Evolutionary conservation across 2,797 vertebrate species (phyloP).

Genomic region (Varecia variegata): DNA sequence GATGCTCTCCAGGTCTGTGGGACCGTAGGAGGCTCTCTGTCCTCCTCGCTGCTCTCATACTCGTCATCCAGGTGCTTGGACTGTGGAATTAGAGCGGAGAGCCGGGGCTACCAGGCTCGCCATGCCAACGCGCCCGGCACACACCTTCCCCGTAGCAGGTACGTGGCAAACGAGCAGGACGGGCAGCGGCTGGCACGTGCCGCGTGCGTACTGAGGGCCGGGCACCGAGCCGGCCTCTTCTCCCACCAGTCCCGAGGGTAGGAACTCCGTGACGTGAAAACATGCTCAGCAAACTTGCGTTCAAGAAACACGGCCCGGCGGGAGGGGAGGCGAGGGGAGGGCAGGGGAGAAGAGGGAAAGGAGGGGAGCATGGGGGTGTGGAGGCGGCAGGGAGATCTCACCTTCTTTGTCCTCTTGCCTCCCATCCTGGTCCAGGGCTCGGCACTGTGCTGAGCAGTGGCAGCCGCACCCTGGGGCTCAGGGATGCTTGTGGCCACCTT

Average conservation of each 20-base stretch:
- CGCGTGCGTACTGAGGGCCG: constrained; percentile 10
- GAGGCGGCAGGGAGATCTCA: neutral
- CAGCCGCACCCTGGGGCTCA: constrained; percentile 29
- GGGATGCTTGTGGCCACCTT: constrained; percentile 35
- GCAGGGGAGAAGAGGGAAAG: neutral
- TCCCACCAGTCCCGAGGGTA: neutral
- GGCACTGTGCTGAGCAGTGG: constrained; percentile 17
- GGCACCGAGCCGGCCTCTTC: constrained; percentile 15
- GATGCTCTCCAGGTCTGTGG: constrained; percentile 47
- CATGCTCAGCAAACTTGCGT: neutral
- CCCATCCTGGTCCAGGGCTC: constrained; percentile 64
- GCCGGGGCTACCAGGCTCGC: neutral
- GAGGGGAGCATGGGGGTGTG: neutral
- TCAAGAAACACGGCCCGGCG: neutral
- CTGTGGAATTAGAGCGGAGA: neutral
- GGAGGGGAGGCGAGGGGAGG: neutral
- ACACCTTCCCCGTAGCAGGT: neutral
- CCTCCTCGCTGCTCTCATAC: constrained; percentile 59
- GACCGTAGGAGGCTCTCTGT: constrained; percentile 41
- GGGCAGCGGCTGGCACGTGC: neutral
- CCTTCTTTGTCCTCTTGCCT: constrained; percentile 72
- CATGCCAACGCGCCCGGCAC: neutral
- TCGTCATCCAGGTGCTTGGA: constrained; percentile 66
- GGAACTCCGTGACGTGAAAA: neutral
- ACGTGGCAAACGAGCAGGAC: neutral